Evolutionary conservation across 1,140 invertebrate genomes (phyloP).

Genomic region (Pogonus chalceus): DNA sequence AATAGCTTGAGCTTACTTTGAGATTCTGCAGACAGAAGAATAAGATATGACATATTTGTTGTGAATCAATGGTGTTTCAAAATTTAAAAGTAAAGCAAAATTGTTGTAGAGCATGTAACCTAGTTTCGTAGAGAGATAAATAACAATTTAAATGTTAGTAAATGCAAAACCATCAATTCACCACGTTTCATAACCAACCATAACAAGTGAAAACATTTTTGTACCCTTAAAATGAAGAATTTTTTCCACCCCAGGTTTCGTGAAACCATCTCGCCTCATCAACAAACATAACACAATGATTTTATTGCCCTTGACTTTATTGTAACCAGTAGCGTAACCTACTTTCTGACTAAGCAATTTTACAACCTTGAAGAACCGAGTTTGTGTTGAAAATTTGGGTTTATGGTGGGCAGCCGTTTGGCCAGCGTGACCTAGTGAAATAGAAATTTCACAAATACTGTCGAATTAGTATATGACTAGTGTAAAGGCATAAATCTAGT

Average conservation of each 20-base stretch:
- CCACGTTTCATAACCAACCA: too few species aligned
- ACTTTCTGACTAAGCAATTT: slow-evolving; percentile 2
- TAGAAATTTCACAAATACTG: slow-evolving; percentile 1
- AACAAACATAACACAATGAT: neutral
- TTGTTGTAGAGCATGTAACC: too few species aligned
- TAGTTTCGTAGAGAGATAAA: too few species aligned
- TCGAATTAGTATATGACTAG: slow-evolving; percentile 1
- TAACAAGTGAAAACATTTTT: neutral
- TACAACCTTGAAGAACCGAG: neutral
- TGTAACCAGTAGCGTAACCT: slow-evolving; percentile 3
- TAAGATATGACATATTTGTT: too few species aligned
- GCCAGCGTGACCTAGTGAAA: slow-evolving; percentile 5
- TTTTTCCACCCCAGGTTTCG: neutral
- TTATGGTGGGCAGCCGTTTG: slow-evolving; percentile 2
- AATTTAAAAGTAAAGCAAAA: too few species aligned
- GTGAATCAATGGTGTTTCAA: too few species aligned
- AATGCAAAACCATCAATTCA: too few species aligned
- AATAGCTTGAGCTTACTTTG: too few species aligned
- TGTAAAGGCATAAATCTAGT: slow-evolving; percentile 3
- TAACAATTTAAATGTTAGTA: too few species aligned
- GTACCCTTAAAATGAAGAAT: neutral
- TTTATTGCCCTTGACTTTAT: slow-evolving; percentile 7
- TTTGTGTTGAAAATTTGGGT: neutral
- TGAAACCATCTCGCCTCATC: neutral
- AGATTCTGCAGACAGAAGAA: too few species aligned